A percentile compares a stretch with the other conserved stretches of the same genome.
Conservation (phyloP, 2,888 invertebrate genomes). For the Zele albiditarsus region DNA sequence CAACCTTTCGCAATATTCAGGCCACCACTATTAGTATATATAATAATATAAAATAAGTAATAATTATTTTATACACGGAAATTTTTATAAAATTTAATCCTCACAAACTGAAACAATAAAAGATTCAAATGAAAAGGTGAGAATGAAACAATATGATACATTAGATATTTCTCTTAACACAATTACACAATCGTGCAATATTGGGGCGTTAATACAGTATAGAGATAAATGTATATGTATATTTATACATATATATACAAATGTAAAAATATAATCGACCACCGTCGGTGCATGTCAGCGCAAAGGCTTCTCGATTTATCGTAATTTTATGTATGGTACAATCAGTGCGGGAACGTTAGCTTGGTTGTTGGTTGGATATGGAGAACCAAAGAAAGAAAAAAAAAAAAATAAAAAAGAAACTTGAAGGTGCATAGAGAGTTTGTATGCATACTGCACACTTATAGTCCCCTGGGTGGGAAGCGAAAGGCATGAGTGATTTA, state of each 20-base stretch:
- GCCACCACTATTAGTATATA: too few relatives aligned
- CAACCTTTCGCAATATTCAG: too few relatives aligned
- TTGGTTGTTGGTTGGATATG: slow-evolving; percentile 10
- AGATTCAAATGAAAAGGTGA: background rate
- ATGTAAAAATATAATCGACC: slow-evolving; percentile 58
- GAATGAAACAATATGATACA: background rate
- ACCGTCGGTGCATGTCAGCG: slow-evolving; percentile 60
- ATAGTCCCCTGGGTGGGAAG: background rate
- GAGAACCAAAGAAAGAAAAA: slow-evolving; percentile 31
- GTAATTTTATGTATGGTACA: slow-evolving; percentile 72
- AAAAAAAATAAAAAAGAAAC: slow-evolving; percentile 13
- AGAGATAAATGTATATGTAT: background rate
- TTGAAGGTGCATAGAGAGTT: slow-evolving; percentile 15
- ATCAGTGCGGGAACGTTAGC: slow-evolving; percentile 57
- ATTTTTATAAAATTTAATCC: background rate
- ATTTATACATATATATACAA: background rate
- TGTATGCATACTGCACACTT: background rate
- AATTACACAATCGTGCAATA: background rate
- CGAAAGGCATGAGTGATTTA: slow-evolving; percentile 60
- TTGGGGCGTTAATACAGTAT: background rate
- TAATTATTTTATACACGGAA: background rate
- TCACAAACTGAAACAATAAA: background rate
- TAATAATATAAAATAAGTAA: background rate
- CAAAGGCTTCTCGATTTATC: slow-evolving; percentile 61
- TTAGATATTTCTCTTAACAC: background rate